These are phyloP conservation scores for Hartigia nigra DNA, from an alignment of 2,888 invertebrate genomes.

Conservation along the genomic window DNA sequence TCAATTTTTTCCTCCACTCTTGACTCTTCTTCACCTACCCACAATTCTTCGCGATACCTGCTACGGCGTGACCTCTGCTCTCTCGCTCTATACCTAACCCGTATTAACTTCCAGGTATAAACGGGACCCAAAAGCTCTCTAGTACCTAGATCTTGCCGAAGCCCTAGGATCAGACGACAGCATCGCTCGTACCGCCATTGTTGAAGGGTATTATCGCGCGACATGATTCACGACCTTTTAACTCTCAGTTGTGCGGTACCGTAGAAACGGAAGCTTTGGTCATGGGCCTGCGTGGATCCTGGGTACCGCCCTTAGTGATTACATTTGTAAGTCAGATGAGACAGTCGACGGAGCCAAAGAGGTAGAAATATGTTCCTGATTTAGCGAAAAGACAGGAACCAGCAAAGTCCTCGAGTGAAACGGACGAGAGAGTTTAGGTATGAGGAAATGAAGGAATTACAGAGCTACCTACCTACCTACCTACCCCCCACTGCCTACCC, in stretches of 20 bases:
- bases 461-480: too few relatives aligned
- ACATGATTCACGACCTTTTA: not conserved
- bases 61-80: not conserved
- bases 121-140: not conserved
- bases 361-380: slow-evolving; percentile 24
- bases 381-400: slow-evolving; percentile 11
- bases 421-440: not conserved
- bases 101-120: not conserved
- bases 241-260: not conserved
- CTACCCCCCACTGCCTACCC: too few relatives aligned
- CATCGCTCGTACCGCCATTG: not conserved
- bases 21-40: not conserved
- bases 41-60: not conserved
- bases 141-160: not conserved
- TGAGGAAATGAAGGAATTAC: not conserved
- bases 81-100: not conserved
- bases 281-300: slow-evolving; percentile 30
- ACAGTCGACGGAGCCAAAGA: slow-evolving; percentile 34
- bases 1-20: not conserved
- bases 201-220: not conserved
- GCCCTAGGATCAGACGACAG: not conserved
- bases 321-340: slow-evolving; percentile 62
- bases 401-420: slow-evolving; percentile 10
- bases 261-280: slow-evolving; percentile 22
- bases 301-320: slow-evolving; percentile 57